phyloP scores from a whole-genome alignment of 2,888 invertebrate genomes.

The Chloroclystis v-ata region DNA sequence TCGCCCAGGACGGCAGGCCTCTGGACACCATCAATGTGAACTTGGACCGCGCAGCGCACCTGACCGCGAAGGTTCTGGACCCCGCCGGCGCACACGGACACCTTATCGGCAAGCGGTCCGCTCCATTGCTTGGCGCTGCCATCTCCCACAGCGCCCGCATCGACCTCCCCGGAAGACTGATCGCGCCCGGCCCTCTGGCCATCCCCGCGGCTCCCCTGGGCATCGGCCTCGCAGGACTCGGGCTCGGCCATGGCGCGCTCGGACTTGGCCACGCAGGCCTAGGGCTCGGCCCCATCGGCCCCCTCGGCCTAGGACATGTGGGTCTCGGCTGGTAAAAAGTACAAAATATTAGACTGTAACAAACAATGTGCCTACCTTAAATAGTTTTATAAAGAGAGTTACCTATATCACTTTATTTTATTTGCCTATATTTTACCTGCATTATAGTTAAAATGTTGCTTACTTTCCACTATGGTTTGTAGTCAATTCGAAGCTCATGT shows the following conservation, averaged over 20 bases:
- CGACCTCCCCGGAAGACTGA: constrained; percentile 40
- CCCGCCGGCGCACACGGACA: constrained; percentile 37
- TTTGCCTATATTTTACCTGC: not conserved
- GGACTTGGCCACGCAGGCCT: constrained; percentile 33
- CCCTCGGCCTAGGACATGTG: constrained; percentile 27
- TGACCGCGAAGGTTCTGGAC: constrained; percentile 59
- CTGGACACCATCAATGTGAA: constrained; percentile 70
- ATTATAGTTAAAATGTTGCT: constrained; percentile 17
- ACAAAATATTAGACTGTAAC: constrained; percentile 33
- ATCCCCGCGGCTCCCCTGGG: constrained; percentile 38
- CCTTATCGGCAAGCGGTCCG: constrained; percentile 59
- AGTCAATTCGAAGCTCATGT: constrained; percentile 1
- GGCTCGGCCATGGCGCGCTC: constrained; percentile 33
- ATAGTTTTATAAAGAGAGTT: constrained; percentile 71
- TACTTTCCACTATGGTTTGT: not conserved
- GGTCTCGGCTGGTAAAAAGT: constrained; percentile 44
- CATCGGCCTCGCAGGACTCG: constrained; percentile 25
- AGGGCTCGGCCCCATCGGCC: constrained; percentile 37
- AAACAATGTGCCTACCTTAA: constrained; percentile 38
- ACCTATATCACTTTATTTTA: constrained; percentile 37
- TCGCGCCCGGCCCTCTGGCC: constrained; percentile 38
- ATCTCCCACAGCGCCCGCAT: constrained; percentile 47
- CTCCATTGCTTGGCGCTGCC: constrained; percentile 45
- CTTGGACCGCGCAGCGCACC: constrained; percentile 64
- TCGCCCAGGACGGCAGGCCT: constrained; percentile 68